Evolutionary conservation across 2,113 vertebrate genomes (phyloP).

Genomic region (Gracilinanus agilis): DNA sequence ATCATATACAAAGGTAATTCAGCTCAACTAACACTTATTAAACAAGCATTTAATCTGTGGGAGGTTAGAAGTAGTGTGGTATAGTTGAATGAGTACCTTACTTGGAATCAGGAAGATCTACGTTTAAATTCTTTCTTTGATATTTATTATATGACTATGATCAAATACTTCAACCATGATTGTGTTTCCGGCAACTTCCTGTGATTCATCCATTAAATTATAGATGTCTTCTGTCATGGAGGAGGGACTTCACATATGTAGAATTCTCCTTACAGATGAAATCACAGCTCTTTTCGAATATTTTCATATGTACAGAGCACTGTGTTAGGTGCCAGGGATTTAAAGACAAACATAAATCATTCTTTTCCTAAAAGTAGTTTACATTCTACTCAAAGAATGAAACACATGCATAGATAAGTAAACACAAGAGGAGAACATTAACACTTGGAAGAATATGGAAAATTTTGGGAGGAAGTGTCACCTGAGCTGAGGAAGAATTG

Average conservation of each 20-base stretch:
- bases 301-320: not conserved
- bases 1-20: slow-evolving; percentile 47
- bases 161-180: not conserved
- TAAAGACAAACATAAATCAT: not conserved
- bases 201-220: not conserved
- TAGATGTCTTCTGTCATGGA: not conserved
- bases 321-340: not conserved
- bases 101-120: not conserved
- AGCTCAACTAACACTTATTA: slow-evolving; percentile 65
- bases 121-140: not conserved
- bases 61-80: not conserved
- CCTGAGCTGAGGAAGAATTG: not conserved
- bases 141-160: not conserved
- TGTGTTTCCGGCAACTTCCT: not conserved
- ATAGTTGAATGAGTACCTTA: not conserved
- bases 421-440: not conserved
- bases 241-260: not conserved
- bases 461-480: not conserved
- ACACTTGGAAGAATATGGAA: not conserved
- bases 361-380: not conserved
- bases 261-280: not conserved
- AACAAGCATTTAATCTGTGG: not conserved
- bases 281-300: not conserved
- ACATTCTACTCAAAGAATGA: not conserved
- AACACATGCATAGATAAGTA: not conserved